Base-by-base conservation (phyloP, 2,888 invertebrate species). In the Sesamia inferens region DNA sequence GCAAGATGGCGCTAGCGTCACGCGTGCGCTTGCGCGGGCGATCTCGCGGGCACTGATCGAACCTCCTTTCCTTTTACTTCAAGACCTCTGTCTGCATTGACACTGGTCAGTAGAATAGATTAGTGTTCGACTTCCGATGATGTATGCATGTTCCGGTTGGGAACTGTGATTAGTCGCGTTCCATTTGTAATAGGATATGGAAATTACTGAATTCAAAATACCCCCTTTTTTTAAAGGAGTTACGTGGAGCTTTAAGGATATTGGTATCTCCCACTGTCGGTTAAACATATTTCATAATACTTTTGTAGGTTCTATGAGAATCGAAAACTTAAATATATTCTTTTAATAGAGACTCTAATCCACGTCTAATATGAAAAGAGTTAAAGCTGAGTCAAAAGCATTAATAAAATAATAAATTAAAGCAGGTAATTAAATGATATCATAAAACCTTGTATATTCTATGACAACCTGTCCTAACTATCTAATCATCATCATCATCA, bases 31-130 rank as follows among this genome's bases (percentile, higher is more conserved):
- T 89, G 86, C 90, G 89, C 87, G 82, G 91, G 88, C 90, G 88
- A 86, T 89, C 92, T 89, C 95, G 94, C 95, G 94, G 90, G 90
- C 85, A 96, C 96, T 96, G 93, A 93, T 86, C 84, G 80, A 80
- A 87, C 73, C 85, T 88, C 86, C 87, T 90, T 89, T 91, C 93
- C 94, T 94, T 93, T 95, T 94, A 94, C 93, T 92, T 88, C 81
- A 74, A 91, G 89, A 90, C 90, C 88, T 90, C 89, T 87, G 84
- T 78, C 83, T 87, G 79, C 81, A 88, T 88, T 91, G 92, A 92
- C 91, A 91, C 90, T 91, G 89, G 90, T 88, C 90, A 91, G 84
- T 90, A 78, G 82, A 89, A 87, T 74, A 81, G 76, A 82, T 80
- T 78, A 81, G 39, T 55, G 54, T 76, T 79, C 61, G 90, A 92